A percentile compares a stretch with the other conserved stretches of the same genome.
These are phyloP conservation scores for Merodon equestris DNA, from an alignment of 2,888 invertebrate genomes.

Conservation along the genomic window DNA sequence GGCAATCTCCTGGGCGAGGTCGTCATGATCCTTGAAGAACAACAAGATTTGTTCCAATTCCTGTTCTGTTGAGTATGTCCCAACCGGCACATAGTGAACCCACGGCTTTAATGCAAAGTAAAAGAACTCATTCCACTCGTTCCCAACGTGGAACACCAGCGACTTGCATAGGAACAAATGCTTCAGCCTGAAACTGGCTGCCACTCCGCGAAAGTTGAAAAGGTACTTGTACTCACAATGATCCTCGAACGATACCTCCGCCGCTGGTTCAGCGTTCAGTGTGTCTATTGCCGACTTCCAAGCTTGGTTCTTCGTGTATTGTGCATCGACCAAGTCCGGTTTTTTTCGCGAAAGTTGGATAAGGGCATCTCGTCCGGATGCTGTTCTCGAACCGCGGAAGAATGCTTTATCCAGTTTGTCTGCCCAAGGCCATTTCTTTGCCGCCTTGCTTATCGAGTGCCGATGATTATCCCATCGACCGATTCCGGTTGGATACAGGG, in stretches of 20 bases:
- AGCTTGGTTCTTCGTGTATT: conserved; percentile 98
- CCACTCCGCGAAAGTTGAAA: conserved; percentile 97
- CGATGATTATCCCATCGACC: conserved; percentile 96
- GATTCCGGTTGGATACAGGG: conserved; percentile 94
- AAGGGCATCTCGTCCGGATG: conserved; percentile 92
- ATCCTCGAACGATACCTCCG: conserved; percentile 92
- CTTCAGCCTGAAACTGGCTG: conserved; percentile 97
- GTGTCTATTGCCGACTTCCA: conserved; percentile 98
- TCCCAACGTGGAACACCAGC: conserved; percentile 95
- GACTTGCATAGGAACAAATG: conserved; percentile 96
- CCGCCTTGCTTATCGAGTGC: conserved; percentile 83
- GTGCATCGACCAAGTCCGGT: conserved; percentile 91
- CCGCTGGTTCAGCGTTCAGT: conserved; percentile 88
- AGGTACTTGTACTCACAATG: conserved; percentile 96
- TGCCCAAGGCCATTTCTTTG: conserved; percentile 86
- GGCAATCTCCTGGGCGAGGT: conserved; percentile 87
- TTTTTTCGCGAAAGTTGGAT: conserved; percentile 87
- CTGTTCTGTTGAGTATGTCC: conserved; percentile 83
- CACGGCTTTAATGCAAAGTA: conserved; percentile 94
- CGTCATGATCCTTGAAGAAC: conserved; percentile 88
- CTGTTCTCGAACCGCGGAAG: conserved; percentile 97
- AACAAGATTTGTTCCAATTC: conserved; percentile 86
- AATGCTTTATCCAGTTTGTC: conserved; percentile 86
- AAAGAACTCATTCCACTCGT: conserved; percentile 97
- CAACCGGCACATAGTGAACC: conserved; percentile 96